Conservation (phyloP, 2,797 vertebrate genomes). For the Clarias pachynema region DNA sequence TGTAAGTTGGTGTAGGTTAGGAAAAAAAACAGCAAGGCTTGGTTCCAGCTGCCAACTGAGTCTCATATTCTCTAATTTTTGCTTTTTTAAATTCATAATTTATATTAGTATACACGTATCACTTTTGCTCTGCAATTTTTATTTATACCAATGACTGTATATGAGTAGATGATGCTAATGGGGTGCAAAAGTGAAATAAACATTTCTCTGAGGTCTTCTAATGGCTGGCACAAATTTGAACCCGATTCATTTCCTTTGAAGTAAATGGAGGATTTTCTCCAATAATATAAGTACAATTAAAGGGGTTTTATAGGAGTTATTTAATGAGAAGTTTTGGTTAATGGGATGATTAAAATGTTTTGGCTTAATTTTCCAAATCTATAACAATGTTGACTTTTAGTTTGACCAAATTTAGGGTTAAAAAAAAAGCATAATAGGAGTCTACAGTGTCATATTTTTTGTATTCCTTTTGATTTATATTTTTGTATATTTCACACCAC, state of each 20-base stretch:
- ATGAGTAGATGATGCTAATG: background rate
- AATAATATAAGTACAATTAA: background rate
- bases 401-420: background rate
- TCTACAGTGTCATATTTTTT: background rate
- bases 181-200: background rate
- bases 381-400: background rate
- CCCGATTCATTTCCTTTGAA: background rate
- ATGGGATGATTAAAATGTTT: background rate
- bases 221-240: background rate
- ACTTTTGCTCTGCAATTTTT: constrained; percentile 1
- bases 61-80: background rate
- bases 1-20: constrained; percentile 69
- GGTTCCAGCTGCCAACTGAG: constrained; percentile 25
- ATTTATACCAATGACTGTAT: constrained; percentile 5
- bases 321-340: background rate
- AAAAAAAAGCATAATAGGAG: background rate
- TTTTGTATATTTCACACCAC: constrained; percentile 58
- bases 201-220: background rate
- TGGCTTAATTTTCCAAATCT: background rate
- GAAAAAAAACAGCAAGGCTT: background rate
- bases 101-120: background rate
- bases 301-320: background rate
- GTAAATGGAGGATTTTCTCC: background rate
- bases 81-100: background rate
- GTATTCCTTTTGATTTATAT: no score